Evolutionary conservation across 2,888 invertebrate species (phyloP), one percentile per base, ranked within the genome.

Genomic region (Andrena bucephala): DNA sequence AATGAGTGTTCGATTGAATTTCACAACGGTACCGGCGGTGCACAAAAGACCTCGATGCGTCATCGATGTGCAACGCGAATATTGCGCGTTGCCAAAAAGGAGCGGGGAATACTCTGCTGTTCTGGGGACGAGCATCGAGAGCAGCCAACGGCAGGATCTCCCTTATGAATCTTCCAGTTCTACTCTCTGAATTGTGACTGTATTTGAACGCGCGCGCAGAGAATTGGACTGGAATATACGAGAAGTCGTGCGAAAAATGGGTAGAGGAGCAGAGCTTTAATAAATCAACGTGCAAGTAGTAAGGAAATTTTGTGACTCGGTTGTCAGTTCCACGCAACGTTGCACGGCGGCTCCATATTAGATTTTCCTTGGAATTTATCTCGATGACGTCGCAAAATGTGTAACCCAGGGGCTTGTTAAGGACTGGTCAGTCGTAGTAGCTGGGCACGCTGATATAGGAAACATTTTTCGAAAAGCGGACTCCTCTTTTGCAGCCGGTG

Each of bases 1-100:
- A 59, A 31, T n/a, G 66, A 31, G 24, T 50, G 36, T 68, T 59
- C 50, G 63, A 57, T 42, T 62, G 63, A 68, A 63, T 59, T 52
- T 65, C 78, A 27, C 31, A 27, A n/a, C 29, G 10, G 8, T 20
- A 31, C 29, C 60, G 24, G 24, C 31, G 20, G 27, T 10, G 27
- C 10, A 54, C 48, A 33, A 74, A 74, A 62, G 48, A 54, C 50
- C 29, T 13, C 54, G 6, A 10, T 8, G 4, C 20, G 24, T 42
- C 10, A 24, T 4, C 36, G 48, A 36, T 31, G 24, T 13, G 59
- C 13, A 1, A 33, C n/a, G 1, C 33, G n/a, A 33, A 5, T 16
- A 71, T 48, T 20, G 24, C 33, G 8, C 42, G 10, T 59, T 1
- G 50, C 0, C 2, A 7, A 59, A 63, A 68, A 16, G 48, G 63